Percentiles rank a stretch among this genome's conserved stretches.
These are phyloP conservation scores for Folsomia manolachei DNA, from an alignment of 2,888 invertebrate genomes.

Conservation along the genomic window DNA sequence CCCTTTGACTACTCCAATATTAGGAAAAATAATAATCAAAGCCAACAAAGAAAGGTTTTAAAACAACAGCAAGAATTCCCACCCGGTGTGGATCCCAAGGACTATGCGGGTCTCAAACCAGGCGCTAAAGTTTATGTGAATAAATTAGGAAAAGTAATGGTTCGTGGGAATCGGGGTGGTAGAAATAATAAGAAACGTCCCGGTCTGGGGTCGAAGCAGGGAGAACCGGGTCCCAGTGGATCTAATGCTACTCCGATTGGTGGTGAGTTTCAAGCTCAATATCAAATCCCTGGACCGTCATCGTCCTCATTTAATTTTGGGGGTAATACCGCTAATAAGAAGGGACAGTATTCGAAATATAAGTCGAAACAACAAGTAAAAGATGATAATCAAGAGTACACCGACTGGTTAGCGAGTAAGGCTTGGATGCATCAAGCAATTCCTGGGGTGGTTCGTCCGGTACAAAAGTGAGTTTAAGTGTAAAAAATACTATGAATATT, in stretches of 20 bases:
- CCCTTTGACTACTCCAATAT: constrained; percentile 28
- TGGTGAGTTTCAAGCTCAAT: not conserved
- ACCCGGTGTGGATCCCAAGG: constrained; percentile 1
- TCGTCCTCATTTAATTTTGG: not conserved
- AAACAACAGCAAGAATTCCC: too few species aligned
- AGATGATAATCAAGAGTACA: constrained; percentile 31
- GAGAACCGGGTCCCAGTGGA: not conserved
- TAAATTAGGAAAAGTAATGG: constrained; percentile 11
- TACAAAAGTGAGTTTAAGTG: not conserved
- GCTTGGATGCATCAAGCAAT: constrained; percentile 39
- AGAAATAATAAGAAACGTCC: constrained; percentile 26
- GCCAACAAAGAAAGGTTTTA: not conserved
- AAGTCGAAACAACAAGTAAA: constrained; percentile 26
- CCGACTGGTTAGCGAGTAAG: constrained; percentile 35
- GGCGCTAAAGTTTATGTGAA: constrained; percentile 23
- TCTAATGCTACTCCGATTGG: not conserved
- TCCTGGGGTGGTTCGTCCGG: constrained; percentile 31
- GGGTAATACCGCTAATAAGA: not conserved
- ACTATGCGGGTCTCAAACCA: constrained; percentile 16
- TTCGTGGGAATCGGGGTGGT: constrained; percentile 27
- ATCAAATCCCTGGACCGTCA: not conserved
- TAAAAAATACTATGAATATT: too few species aligned
- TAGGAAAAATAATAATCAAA: not conserved
- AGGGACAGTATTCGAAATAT: not conserved
- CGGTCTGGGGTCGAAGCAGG: constrained; percentile 27